Evolutionary conservation across 1,140 invertebrate species (phyloP), one percentile per base, ranked within the genome.

Genomic region (Alviniconcha marisindica): DNA sequence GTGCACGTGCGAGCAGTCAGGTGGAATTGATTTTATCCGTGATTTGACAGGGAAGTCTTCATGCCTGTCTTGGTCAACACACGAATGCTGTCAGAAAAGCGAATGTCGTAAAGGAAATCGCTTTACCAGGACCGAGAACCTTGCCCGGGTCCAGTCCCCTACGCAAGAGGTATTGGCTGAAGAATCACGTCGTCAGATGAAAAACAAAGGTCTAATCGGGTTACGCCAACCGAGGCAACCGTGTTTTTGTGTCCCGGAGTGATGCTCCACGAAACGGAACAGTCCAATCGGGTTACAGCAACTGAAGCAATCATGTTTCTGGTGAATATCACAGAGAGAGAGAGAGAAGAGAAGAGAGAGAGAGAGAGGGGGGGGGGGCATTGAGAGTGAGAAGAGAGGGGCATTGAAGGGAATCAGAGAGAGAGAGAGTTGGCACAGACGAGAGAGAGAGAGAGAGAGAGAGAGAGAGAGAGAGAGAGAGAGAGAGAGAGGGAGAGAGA

Each of bases 21-120:
- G 33, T 40, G 36, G 69, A 71, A 71, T 38, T 14, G 38, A 71
- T 71, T 38, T 1, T 21, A 40, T 71, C 69, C 69, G 31, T 21
- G 69, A 71, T 71, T 71, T 71, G 69, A 71, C 24, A 33, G 14
- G 33, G 33, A 24, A 28, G 31, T 7, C 31, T 71, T 33, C 69
- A 71, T 71, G 69, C 69, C 69, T 71, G 69, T 71, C 69, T 71
- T 14, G 69, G 31, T 71, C 69, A 71, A 71, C 69, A 71, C 69
- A 71, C 69, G 69, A 71, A 38, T 71, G 69, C 73, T 33, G 73
- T 76, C 73, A 76, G 73, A 51, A 76, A 76, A 76, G 40, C 73
- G 51, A 48, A 42, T 31, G 40, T n/a, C 44, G 31, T 40, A 28
- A 76, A 31, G 28, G 40, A 3, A 51, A 51, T 76, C 71, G 71